These are phyloP conservation scores for Chondrilla cf. caribensis DNA, from an alignment of 37 sponge, comb jelly and placozoan genomes.

Conservation along the genomic window DNA sequence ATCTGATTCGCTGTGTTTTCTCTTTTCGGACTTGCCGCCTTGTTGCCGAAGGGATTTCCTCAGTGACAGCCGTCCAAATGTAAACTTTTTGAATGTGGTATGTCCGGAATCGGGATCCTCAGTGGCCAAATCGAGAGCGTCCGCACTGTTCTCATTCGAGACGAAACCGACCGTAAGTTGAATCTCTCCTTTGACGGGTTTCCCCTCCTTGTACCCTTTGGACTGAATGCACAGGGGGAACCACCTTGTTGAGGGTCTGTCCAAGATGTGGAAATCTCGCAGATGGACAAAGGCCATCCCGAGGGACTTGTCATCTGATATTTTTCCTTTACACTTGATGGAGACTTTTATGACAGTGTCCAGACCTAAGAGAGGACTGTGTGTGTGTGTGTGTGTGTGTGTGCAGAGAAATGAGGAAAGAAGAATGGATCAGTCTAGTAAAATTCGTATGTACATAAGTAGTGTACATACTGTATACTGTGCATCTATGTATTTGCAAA, in stretches of 20 bases:
- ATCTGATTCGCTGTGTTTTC: not conserved
- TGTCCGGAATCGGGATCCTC: not conserved
- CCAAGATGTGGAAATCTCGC: not conserved
- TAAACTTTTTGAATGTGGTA: not conserved
- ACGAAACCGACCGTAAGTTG: conserved; percentile 1
- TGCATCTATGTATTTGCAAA: no score
- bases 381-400: no score
- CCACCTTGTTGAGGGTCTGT: not conserved
- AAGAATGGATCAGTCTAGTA: no score
- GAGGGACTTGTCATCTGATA: not conserved
- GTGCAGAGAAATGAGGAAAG: no score
- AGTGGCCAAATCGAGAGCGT: not conserved
- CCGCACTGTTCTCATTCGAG: not conserved
- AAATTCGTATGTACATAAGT: no score
- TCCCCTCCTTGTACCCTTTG: not conserved
- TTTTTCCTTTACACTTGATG: conserved; percentile 1
- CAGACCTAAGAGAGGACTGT: not conserved
- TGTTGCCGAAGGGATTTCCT: not conserved
- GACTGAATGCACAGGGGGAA: not conserved
- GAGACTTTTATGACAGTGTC: conserved; percentile 6
- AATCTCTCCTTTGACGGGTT: not conserved
- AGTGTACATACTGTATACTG: no score
- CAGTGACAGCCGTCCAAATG: not conserved
- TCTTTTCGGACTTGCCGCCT: not conserved
- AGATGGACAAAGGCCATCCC: not conserved